phyloP scores from a whole-genome alignment of 2,113 vertebrate genomes.

The Clarias macrocephalus region DNA sequence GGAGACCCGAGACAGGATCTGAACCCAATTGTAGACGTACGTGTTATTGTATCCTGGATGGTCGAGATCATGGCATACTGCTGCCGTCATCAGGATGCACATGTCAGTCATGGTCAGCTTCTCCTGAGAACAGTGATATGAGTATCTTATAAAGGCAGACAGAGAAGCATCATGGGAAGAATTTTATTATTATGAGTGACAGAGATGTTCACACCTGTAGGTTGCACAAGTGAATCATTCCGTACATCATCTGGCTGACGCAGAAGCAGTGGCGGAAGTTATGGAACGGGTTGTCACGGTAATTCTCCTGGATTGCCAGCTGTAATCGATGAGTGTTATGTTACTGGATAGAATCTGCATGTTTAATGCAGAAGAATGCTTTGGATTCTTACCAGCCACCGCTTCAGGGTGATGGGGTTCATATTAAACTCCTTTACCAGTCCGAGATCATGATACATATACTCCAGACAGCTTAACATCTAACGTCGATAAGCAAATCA shows the following conservation, averaged over 20 bases:
- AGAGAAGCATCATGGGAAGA: background rate
- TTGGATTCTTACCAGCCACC: constrained; percentile 87
- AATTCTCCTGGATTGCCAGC: constrained; percentile 94
- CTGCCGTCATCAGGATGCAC: constrained; percentile 91
- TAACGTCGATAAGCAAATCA: constrained; percentile 53
- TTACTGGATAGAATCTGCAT: background rate
- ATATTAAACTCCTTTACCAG: constrained; percentile 93
- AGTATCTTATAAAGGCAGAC: background rate
- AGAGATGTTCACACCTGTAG: constrained; percentile 80
- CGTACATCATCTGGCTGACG: constrained; percentile 99
- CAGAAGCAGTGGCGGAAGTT: constrained; percentile 99
- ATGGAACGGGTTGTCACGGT: constrained; percentile 95
- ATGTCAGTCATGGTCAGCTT: constrained; percentile 87
- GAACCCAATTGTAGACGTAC: constrained; percentile 67
- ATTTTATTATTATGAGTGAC: background rate
- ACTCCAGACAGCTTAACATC: constrained; percentile 98
- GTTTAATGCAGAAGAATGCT: background rate
- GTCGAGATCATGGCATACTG: constrained; percentile 94
- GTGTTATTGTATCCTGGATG: constrained; percentile 98
- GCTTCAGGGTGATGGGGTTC: constrained; percentile 91
- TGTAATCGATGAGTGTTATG: constrained; percentile 53
- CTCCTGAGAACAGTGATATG: constrained; percentile 71
- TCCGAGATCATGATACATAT: constrained; percentile 96
- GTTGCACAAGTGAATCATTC: constrained; percentile 91
- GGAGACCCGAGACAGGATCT: no score